Conservation (phyloP, 2,797 vertebrate genomes). For the Falco novaeseelandiae region DNA sequence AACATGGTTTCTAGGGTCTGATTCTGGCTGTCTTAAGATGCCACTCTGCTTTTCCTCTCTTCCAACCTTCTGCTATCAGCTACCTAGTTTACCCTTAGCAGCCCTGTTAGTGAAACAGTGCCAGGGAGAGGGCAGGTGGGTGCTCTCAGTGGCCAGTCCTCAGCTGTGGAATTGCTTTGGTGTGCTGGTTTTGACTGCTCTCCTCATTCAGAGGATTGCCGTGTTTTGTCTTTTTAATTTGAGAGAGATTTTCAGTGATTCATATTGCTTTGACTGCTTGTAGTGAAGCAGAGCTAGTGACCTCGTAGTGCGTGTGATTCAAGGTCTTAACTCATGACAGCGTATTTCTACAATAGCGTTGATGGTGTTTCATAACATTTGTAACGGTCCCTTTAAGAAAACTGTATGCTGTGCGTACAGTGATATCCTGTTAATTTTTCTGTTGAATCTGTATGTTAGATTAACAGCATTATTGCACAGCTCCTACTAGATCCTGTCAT, state of each 20-base stretch:
- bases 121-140: background rate
- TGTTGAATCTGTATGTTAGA: background rate
- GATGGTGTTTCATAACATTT: background rate
- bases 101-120: background rate
- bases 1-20: background rate
- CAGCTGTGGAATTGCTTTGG: background rate
- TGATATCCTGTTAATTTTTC: background rate
- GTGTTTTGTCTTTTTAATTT: background rate
- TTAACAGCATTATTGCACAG: background rate
- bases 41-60: background rate
- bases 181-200: background rate
- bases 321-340: background rate
- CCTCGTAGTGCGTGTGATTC: background rate
- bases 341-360: background rate
- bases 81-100: background rate
- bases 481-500: background rate
- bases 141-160: background rate
- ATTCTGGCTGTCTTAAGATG: background rate
- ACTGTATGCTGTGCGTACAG: background rate
- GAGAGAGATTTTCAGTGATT: background rate
- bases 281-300: background rate
- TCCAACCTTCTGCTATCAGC: background rate
- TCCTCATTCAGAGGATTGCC: background rate
- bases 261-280: background rate
- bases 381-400: background rate